Base-by-base conservation (phyloP, 2,113 vertebrate genomes). In the Centropus unirufus region DNA sequence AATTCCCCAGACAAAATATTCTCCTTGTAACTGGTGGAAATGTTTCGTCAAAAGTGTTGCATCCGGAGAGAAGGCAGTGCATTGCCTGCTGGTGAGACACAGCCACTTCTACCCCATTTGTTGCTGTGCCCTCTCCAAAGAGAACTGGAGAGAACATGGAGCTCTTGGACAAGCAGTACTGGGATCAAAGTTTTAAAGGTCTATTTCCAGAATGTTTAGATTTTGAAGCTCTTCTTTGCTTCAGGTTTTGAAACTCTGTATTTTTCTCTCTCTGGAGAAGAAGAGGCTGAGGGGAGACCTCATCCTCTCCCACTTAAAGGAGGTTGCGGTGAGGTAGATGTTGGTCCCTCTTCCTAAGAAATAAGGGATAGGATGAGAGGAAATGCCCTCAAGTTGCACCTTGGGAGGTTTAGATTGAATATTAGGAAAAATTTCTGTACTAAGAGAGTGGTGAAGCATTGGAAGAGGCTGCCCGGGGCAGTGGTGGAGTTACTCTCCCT, bases 21-120 rank as follows among this genome's bases (percentile, higher is more conserved):
- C 27, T 8, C 5, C 1, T 3, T n/a, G 44, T 32, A n/a, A 40
- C 18, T 52, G 32, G 23, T 52, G 30, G 42, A 61, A 75, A n/a
- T 11, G 40, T 75, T 72, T 55, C 36, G n/a, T 69, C 58, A 7
- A 49, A 81, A 46, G 2, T 66, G 17, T 57, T 73, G n/a, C 8
- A 24, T 21, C 14, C 51, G 4, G 23, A 68, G 29, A 26, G 17
- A 27, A 72, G 54, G 29, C 1, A 7, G 24, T 40, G 40, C 17
- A 2, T 54, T 78, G 32, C 39, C 36, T 51, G 9, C 19, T 2
- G 5, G 61, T 21, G 49, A 70, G 54, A 40, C 2, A 0, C 2
- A 17, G n/a, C 29, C 4, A 0, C 52, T 89, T 64, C 39, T 29
- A 57, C 13, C 1, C 0, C 0, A 0, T 46, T 79, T 61, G 66